These are phyloP conservation scores for Sminthurides bifidus DNA, from an alignment of 1,140 invertebrate genomes.

Conservation along the genomic window DNA sequence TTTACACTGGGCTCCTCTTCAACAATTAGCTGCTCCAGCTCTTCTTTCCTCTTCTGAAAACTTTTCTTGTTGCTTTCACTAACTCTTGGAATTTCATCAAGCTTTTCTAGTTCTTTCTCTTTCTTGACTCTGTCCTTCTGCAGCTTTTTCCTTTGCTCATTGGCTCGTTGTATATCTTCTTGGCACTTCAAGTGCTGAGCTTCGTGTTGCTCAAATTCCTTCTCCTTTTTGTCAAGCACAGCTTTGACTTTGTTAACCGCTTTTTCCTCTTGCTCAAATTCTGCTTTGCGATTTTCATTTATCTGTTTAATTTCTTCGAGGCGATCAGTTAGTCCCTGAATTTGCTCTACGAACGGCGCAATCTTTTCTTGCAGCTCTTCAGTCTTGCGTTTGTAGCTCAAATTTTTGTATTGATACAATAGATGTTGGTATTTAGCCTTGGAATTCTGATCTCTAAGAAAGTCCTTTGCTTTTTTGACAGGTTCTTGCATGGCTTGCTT, in stretches of 20 bases:
- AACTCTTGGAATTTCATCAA: conserved; percentile 52
- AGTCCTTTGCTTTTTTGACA: conserved; percentile 52
- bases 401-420: conserved; percentile 36
- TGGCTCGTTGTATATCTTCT: conserved; percentile 17
- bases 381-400: background rate
- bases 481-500: conserved; percentile 71
- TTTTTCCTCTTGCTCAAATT: conserved; percentile 32
- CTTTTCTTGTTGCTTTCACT: conserved; percentile 58
- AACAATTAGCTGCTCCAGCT: conserved; percentile 37
- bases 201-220: conserved; percentile 27
- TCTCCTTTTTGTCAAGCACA: conserved; percentile 32
- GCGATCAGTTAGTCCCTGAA: conserved; percentile 8
- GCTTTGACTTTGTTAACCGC: conserved; percentile 28
- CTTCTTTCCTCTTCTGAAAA: conserved; percentile 46
- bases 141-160: conserved; percentile 32
- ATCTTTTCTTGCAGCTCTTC: conserved; percentile 14
- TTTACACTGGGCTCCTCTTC: conserved; percentile 45
- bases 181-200: conserved; percentile 20
- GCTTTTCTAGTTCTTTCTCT: conserved; percentile 39
- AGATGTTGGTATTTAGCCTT: conserved; percentile 32
- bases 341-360: conserved; percentile 16
- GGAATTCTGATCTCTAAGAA: conserved; percentile 19
- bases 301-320: conserved; percentile 17
- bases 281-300: conserved; percentile 31
- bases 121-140: conserved; percentile 35